A percentile compares a stretch with the other conserved stretches of the same genome.
Conservation (phyloP, 1,140 invertebrate species). For the Lordiphosa clarofinis region DNA sequence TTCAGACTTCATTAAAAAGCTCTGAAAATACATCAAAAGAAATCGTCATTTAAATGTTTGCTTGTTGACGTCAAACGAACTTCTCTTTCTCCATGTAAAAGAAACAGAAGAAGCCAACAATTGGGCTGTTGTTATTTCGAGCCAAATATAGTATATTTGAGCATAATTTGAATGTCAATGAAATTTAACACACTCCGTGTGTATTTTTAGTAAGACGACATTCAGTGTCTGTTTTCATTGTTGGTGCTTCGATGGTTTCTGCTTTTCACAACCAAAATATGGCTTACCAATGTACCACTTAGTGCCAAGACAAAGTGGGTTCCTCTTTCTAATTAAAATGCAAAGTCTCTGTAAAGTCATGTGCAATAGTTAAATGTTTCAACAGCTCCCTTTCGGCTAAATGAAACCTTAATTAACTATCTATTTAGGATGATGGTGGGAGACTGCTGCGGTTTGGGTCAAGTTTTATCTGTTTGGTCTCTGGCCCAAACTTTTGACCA, state of each 20-base stretch:
- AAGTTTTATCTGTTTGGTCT: slow-evolving; percentile 5
- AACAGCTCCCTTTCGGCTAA: neutral
- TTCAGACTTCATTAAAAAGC: slow-evolving; percentile 11
- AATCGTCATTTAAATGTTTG: slow-evolving; percentile 8
- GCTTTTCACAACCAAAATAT: neutral
- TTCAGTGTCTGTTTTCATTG: neutral
- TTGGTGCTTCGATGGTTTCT: slow-evolving; percentile 3
- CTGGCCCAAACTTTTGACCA: slow-evolving; percentile 4
- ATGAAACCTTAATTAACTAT: slow-evolving; percentile 10
- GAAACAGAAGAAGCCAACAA: slow-evolving; percentile 11
- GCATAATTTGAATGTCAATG: slow-evolving; percentile 9
- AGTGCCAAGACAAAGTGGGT: neutral
- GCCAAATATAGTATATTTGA: slow-evolving; percentile 7
- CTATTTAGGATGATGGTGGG: slow-evolving; percentile 7
- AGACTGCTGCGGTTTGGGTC: slow-evolving; percentile 1
- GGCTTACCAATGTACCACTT: neutral
- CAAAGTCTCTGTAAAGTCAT: neutral
- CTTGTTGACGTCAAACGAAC: slow-evolving; percentile 8
- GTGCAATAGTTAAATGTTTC: slow-evolving; percentile 2
- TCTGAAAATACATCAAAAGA: slow-evolving; percentile 15
- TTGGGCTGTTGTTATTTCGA: slow-evolving; percentile 4
- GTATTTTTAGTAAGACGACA: neutral
- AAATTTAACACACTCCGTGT: slow-evolving; percentile 4
- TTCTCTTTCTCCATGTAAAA: neutral
- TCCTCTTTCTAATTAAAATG: slow-evolving; percentile 8